Conservation (phyloP, 2,797 vertebrate species). For the Etheostoma nigrum region DNA sequence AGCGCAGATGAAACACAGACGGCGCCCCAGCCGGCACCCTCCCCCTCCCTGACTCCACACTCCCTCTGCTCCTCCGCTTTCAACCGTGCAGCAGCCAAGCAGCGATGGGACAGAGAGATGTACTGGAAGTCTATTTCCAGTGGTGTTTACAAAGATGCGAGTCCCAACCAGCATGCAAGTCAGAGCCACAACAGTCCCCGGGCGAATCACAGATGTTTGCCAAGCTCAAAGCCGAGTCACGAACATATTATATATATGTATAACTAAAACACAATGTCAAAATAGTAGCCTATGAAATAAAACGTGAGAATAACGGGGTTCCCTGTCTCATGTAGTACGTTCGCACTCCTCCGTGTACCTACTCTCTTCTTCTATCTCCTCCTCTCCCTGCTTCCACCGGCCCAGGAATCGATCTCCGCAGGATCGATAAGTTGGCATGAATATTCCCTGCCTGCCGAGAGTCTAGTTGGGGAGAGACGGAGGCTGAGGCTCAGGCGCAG, state of each 20-base stretch:
- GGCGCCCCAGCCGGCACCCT: conserved; percentile 54
- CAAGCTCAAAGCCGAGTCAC: conserved; percentile 11
- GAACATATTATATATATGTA: not conserved
- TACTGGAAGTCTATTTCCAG: conserved; percentile 44
- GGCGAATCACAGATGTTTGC: not conserved
- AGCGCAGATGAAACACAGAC: conserved; percentile 80
- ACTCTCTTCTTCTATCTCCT: conserved; percentile 81
- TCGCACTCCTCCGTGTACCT: conserved; percentile 64
- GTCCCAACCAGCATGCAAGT: conserved; percentile 10
- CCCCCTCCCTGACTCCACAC: conserved; percentile 43
- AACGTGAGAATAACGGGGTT: conserved; percentile 29
- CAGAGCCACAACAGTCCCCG: conserved; percentile 1
- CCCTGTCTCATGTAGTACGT: conserved; percentile 29
- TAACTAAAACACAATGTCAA: conserved; percentile 43
- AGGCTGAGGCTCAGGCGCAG: conserved; percentile 85
- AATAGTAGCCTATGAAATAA: conserved; percentile 41
- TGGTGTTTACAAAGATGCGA: conserved; percentile 41
- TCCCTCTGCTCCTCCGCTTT: conserved; percentile 57
- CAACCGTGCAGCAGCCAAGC: conserved; percentile 61
- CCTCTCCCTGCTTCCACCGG: conserved; percentile 90
- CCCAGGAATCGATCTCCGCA: conserved; percentile 91
- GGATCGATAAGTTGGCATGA: conserved; percentile 96
- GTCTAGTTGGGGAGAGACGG: conserved; percentile 88
- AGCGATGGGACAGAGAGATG: conserved; percentile 61
- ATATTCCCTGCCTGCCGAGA: conserved; percentile 91